A percentile compares a stretch with the other conserved stretches of the same genome.
Evolutionary conservation across 2,113 vertebrate genomes (phyloP).

Genomic region (Choloepus hoffmanni): DNA sequence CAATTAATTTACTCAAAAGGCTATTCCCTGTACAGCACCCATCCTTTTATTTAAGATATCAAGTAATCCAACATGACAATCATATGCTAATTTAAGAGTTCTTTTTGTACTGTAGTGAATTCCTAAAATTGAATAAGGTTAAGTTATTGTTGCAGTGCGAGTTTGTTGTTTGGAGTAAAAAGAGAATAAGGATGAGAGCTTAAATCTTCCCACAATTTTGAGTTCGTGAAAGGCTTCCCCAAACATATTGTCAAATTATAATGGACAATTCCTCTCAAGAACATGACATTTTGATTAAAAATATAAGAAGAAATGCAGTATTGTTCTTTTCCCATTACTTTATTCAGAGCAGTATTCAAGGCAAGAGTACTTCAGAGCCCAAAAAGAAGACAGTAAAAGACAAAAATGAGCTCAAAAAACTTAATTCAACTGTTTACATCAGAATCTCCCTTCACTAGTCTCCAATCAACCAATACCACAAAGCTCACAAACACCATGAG

Average conservation of each 20-base stretch:
- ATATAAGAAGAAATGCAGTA: background rate
- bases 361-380: background rate
- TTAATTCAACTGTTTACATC: background rate
- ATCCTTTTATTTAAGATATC: background rate
- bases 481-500: background rate
- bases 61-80: background rate
- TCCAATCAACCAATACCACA: background rate
- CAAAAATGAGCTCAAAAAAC: background rate
- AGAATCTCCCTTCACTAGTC: background rate
- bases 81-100: background rate
- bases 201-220: conserved; percentile 29
- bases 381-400: background rate
- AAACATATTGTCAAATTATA: background rate
- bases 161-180: background rate
- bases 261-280: conserved; percentile 26
- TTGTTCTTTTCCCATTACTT: background rate
- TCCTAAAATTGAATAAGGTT: background rate
- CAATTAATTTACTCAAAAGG: background rate
- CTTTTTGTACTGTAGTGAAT: background rate
- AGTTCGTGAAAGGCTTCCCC: conserved; percentile 46
- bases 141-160: background rate
- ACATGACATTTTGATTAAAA: conserved; percentile 17
- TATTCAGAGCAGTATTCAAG: background rate
- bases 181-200: background rate
- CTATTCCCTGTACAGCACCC: background rate